These are phyloP conservation scores for Dicaeum eximium DNA, from an alignment of 2,113 vertebrate species.

Conservation along the genomic window DNA sequence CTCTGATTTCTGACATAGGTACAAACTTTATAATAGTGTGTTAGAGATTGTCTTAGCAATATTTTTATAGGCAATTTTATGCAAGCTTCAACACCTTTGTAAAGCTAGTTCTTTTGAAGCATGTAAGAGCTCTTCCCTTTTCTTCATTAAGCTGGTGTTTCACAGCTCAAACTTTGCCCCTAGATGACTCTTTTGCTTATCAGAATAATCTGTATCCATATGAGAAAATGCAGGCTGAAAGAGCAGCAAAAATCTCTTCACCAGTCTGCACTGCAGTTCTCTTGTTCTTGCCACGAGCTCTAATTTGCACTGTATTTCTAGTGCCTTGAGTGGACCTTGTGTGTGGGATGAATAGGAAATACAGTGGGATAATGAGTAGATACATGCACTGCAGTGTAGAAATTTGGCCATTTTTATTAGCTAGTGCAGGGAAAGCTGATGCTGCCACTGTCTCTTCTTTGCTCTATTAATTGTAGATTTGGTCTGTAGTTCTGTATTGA, in stretches of 20 bases:
- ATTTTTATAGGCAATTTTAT: constrained; percentile 21
- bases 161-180: background rate
- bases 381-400: background rate
- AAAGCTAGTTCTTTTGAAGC: background rate
- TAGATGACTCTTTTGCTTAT: background rate
- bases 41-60: background rate
- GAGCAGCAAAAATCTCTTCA: background rate
- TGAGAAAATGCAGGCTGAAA: constrained; percentile 8
- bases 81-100: background rate
- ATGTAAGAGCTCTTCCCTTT: background rate
- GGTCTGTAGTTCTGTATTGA: background rate
- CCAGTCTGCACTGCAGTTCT: background rate
- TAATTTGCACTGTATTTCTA: background rate
- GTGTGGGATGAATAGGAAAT: background rate
- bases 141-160: background rate
- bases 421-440: background rate
- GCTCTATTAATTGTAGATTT: background rate
- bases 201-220: background rate
- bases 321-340: background rate
- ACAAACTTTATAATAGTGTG: background rate
- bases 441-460: background rate
- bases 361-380: background rate
- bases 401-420: background rate
- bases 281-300: background rate
- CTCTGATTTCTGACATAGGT: background rate